Percentiles rank a stretch among this genome's conserved stretches.
Evolutionary conservation across 2,113 vertebrate genomes (phyloP).

Genomic region (Campylorhamphus procurvoides): DNA sequence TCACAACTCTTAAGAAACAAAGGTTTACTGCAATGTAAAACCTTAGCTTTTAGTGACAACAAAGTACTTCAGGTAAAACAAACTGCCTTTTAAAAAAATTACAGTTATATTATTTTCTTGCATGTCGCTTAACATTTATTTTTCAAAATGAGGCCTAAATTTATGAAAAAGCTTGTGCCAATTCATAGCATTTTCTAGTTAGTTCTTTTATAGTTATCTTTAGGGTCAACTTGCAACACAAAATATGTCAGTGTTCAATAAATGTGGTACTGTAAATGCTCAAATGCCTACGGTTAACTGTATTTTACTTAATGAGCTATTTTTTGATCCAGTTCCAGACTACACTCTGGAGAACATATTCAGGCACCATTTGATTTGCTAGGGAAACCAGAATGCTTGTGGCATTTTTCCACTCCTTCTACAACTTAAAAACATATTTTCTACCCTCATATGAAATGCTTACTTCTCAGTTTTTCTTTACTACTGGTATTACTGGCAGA

Average conservation of each 20-base stretch:
- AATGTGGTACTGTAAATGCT: background rate
- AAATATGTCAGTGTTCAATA: background rate
- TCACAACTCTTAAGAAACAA: background rate
- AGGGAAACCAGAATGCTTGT: background rate
- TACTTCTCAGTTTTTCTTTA: background rate
- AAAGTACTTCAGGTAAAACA: background rate
- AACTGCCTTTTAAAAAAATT: background rate
- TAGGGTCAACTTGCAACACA: background rate
- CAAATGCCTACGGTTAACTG: background rate
- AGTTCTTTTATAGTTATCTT: background rate
- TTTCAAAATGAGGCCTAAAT: background rate
- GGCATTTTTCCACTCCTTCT: background rate
- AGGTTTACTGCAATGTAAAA: background rate
- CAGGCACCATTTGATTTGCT: background rate
- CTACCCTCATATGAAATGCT: background rate
- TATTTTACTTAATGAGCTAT: background rate
- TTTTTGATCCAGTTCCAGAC: slow-evolving; percentile 21
- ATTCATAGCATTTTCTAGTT: background rate
- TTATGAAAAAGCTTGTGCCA: background rate
- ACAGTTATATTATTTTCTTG: background rate
- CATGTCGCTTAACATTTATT: background rate
- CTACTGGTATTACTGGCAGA: background rate
- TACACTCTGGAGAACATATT: background rate
- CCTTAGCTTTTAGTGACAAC: background rate
- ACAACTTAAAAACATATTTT: background rate